A percentile compares a stretch with the other conserved stretches of the same genome.
phyloP scores from a whole-genome alignment of 2,888 invertebrate genomes.

The Sturmia bella region DNA sequence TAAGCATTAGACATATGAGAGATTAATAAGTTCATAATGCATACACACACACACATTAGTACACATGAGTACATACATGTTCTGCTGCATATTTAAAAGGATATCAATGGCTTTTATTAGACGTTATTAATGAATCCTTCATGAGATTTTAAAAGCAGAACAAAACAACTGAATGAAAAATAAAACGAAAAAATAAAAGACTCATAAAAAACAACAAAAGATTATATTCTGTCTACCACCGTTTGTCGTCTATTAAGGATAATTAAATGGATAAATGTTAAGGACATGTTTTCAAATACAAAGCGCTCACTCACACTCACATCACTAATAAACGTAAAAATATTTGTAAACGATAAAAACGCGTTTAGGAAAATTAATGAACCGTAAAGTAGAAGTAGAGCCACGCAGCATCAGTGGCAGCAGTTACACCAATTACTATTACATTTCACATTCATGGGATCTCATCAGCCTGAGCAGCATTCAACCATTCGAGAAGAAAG shows the following conservation, averaged over 20 bases:
- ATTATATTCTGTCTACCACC: slow-evolving; percentile 57
- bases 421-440: slow-evolving; percentile 44
- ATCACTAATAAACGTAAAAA: slow-evolving; percentile 65
- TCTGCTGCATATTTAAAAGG: slow-evolving; percentile 40
- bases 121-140: slow-evolving; percentile 69
- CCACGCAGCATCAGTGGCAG: slow-evolving; percentile 27
- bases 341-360: slow-evolving; percentile 69
- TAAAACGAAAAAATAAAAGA: slow-evolving; percentile 1
- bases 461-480: slow-evolving; percentile 23
- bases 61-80: slow-evolving; percentile 18
- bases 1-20: slow-evolving; percentile 52
- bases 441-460: slow-evolving; percentile 26
- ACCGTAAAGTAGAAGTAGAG: slow-evolving; percentile 47
- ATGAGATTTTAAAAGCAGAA: slow-evolving; percentile 35
- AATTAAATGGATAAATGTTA: slow-evolving; percentile 76
- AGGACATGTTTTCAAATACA: slow-evolving; percentile 50
- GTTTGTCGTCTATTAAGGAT: slow-evolving; percentile 73
- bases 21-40: slow-evolving; percentile 48
- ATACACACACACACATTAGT: slow-evolving; percentile 17
- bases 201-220: slow-evolving; percentile 55
- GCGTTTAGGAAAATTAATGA: slow-evolving; percentile 67
- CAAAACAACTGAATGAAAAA: slow-evolving; percentile 18
- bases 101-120: slow-evolving; percentile 64
- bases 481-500: too few species aligned
- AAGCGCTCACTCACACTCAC: slow-evolving; percentile 50